Base-by-base conservation (phyloP, 1,140 invertebrate genomes). In the Drosophila dunni region DNA sequence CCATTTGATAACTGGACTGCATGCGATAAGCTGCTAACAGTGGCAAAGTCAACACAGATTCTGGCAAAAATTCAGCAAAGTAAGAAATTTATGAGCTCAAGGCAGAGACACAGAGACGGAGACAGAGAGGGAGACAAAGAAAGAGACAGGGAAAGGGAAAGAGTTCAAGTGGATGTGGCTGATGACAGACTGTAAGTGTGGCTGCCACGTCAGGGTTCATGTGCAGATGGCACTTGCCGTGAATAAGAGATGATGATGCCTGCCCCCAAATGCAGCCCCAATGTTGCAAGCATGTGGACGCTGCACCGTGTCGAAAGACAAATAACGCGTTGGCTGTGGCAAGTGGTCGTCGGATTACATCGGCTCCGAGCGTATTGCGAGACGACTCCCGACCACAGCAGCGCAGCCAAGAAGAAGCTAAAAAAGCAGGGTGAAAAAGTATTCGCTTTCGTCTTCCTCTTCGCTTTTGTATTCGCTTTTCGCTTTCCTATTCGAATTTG, bases 211-310 rank as follows among this genome's bases (percentile, higher is more conserved):
- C 40, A 56, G 66, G 58, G 79, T 79, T 79, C 79, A 79, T 73
- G 84, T 83, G 84, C 79, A 89, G 72, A 72, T 86, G 83, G 69
- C 84, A 80, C 73, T 88, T 83, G 84, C 77, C 80, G 78, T 88
- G 84, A 89, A 88, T 88, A 88, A 89, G 84, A 89, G 89, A 88
- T 88, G 84, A 89, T 53, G 33, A 11, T 53, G 58, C 57, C 57
- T 36, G 63, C 40, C 9, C 33, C 13, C 24, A 29, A 13, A 40
- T 76, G 70, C 33, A 20, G 40, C 34, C 42, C 68, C 60, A 15
- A 13, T 20, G 57, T 60, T 24, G 61, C 45, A 15, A 48, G 50
- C 50, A 9, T 81, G 81, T 17, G 60, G 83, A 50, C 73, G 79
- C 65, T 79, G 76, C 83, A 60, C 68, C 83, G 79, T 88, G 79